Base-by-base conservation (phyloP, 2,888 invertebrate species). In the Enchytraeus crypticus region DNA sequence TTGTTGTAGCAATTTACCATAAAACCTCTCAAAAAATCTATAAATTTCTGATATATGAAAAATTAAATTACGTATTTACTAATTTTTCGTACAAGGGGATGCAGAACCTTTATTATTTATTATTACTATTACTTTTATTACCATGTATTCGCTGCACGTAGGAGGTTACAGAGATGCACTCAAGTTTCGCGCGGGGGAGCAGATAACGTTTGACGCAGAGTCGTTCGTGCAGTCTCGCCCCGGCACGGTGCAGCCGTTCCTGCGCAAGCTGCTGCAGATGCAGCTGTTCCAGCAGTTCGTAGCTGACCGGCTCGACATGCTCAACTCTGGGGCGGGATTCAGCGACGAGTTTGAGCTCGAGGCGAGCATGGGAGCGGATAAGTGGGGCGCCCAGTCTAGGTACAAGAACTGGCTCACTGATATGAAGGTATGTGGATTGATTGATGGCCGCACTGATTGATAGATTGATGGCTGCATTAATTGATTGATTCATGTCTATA, bases 301-400 rank as follows among this genome's bases (percentile, higher is more conserved):
- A 73, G 93, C 95, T 74, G 95, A 93, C 80, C 84, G 96, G 70
- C 81, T 96, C 69, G 88, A 90, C 70, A 86, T 92, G 84, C 83
- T 96, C 66, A 95, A 93, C 77, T 87, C 88, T n/a, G 95, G 96
- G 0, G 83, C 88, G 62, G 91, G 92, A 0, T 91, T 92, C 77
- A 88, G 88, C 29, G 96, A 97, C 78, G 91, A 95, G 75, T 97
- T 97, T 79, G 96, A 97, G 80, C 84, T 88, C 74, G 95, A 96
- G 80, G 88, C 86, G 61, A 88, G 84, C 78, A 84, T 83, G 66
- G 85, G 86, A 74, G 84, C 85, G 4, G 86, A 86, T 67, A 86
- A 86, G 55, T 84, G 84, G 76, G 74, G 73, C 60, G 73, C 74
- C 27, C 73, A 85, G 77, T 85, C 85, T 66, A 85, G 86, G 65